Evolutionary conservation across 2,888 invertebrate genomes (phyloP).

Genomic region (Eueremaeus valkanovi): DNA sequence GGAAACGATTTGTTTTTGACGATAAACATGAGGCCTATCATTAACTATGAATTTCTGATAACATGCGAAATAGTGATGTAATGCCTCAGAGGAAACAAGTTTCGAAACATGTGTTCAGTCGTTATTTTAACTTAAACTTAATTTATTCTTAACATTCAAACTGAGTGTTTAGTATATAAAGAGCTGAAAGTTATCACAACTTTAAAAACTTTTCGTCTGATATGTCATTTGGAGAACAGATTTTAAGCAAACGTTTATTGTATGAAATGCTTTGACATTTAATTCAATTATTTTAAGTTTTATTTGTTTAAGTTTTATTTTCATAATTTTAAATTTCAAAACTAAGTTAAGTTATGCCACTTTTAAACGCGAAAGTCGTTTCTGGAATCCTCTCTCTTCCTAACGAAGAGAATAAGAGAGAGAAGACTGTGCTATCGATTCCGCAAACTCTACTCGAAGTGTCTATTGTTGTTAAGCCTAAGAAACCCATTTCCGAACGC

Average conservation of each 20-base stretch:
- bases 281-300: not conserved
- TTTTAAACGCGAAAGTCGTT: constrained; percentile 14
- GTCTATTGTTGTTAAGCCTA: not conserved
- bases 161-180: not conserved
- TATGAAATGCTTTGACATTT: not conserved
- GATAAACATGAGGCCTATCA: not conserved
- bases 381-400: not conserved
- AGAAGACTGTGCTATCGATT: not conserved
- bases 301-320: too few relatives aligned
- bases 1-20: not conserved
- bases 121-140: not conserved
- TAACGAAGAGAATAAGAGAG: not conserved
- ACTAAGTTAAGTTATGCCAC: constrained; percentile 25
- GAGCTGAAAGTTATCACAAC: not conserved
- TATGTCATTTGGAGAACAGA: not conserved
- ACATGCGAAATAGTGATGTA: not conserved
- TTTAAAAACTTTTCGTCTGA: too few relatives aligned
- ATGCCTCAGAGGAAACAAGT: not conserved
- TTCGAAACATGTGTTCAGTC: not conserved
- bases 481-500: constrained; percentile 7
- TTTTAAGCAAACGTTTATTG: not conserved
- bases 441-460: not conserved
- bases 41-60: not conserved
- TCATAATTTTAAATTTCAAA: too few relatives aligned
- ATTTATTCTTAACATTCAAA: not conserved